Evolutionary conservation across 2,797 vertebrate species (phyloP), one percentile per base, ranked within the genome.

Genomic region (Smutsia temminckii): DNA sequence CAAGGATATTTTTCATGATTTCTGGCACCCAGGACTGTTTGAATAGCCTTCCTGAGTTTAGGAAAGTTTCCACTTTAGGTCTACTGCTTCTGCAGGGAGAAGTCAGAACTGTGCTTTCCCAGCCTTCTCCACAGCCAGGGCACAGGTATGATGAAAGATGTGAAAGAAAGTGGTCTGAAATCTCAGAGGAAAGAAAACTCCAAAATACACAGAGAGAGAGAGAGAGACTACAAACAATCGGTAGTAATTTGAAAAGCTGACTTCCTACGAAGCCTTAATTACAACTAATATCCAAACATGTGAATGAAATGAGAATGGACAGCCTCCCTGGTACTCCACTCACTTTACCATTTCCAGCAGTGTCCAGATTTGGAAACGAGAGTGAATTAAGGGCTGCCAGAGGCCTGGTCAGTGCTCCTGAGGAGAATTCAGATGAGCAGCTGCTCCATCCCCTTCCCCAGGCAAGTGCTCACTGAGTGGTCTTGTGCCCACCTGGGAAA

Each of bases 311-410:
- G 51, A 78, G 75, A 89, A 63, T 6, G 29, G 71, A n/a, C 49
- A 13, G 53, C 42, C 11, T 64, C 49, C 83, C 80, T 25, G 27
- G 29, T 46, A 12, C 81, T 61, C 29, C 87, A 59, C 63, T 94
- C 55, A 85, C n/a, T 80, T 92, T 74, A 71, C 55, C 37, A 79
- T 94, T 94, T 81, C 55, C 59, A 8, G 75, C 94, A 64, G 34
- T 32, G 78, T 37, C 94, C 63, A n/a, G 17, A 53, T 68, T 55
- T 46, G 55, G 40, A 69, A 81, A 93, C 68, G n/a, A 90, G 21
- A 29, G 29, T 40, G 93, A 94, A 91, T 20, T 29, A 21, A 92
- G 27, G 10, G 57, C 16, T 7, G 34, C 71, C 17, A 90, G 75
- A 42, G 37, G 5, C 5, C 64, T 55, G 0, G 46, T 0, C 12